These are phyloP conservation scores for Coptodon bakossiorum DNA, from an alignment of 2,113 vertebrate genomes.

Conservation along the genomic window DNA sequence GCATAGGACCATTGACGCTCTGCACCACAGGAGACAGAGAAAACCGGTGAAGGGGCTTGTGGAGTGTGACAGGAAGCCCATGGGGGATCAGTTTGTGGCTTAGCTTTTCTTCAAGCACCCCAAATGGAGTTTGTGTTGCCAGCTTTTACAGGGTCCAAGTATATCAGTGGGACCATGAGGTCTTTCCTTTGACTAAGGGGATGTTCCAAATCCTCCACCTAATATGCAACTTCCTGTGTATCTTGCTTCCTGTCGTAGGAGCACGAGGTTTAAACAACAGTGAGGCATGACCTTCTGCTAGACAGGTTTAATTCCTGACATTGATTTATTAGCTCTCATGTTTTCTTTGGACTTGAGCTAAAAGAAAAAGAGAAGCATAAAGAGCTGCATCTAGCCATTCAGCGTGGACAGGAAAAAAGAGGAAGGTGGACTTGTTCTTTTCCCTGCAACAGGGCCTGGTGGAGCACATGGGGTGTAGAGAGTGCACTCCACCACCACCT, in stretches of 20 bases:
- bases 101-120: slow-evolving; percentile 13
- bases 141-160: slow-evolving; percentile 3
- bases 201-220: slow-evolving; percentile 31
- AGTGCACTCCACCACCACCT: slow-evolving; percentile 35
- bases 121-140: slow-evolving; percentile 32
- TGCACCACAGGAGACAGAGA: slow-evolving; percentile 35
- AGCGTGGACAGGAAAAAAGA: slow-evolving; percentile 1
- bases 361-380: not conserved
- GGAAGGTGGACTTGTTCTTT: slow-evolving; percentile 58
- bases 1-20: slow-evolving; percentile 48
- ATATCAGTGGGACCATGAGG: slow-evolving; percentile 10
- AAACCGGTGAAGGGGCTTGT: slow-evolving; percentile 18
- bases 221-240: slow-evolving; percentile 42
- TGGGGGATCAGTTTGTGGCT: slow-evolving; percentile 27
- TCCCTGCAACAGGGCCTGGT: slow-evolving; percentile 31
- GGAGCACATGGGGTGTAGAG: slow-evolving; percentile 16
- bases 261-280: slow-evolving; percentile 26
- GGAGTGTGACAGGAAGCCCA: slow-evolving; percentile 52
- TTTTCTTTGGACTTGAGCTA: slow-evolving; percentile 68
- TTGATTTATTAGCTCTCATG: slow-evolving; percentile 58
- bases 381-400: not conserved
- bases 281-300: slow-evolving; percentile 13
- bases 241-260: slow-evolving; percentile 42
- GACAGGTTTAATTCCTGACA: slow-evolving; percentile 56
- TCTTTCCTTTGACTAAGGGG: slow-evolving; percentile 11